A percentile compares a stretch with the other conserved stretches of the same genome.
phyloP scores from a whole-genome alignment of 2,797 vertebrate species.

The Lateolabrax maculatus region DNA sequence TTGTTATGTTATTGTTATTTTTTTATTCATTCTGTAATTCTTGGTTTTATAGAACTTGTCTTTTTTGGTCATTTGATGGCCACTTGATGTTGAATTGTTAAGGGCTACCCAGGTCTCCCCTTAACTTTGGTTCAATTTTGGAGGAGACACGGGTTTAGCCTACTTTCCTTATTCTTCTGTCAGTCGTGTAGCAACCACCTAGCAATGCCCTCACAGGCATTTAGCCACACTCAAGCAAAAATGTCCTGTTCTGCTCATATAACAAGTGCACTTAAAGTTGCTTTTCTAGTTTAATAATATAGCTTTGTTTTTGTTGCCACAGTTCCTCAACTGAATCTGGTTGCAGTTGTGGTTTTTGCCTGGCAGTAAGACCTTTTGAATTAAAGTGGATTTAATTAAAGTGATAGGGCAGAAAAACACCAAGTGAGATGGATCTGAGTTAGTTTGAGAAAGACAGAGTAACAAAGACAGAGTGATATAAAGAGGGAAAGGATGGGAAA shows the following conservation, averaged over 20 bases:
- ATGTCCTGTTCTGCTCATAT: background rate
- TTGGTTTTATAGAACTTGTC: background rate
- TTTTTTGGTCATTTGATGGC: background rate
- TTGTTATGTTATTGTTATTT: no score
- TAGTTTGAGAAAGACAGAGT: background rate
- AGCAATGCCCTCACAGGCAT: background rate
- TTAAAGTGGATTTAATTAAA: constrained; percentile 14
- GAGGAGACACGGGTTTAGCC: no score
- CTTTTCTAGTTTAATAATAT: background rate
- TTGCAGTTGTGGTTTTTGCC: background rate
- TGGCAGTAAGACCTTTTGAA: background rate
- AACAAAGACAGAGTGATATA: background rate
- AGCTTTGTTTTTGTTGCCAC: background rate
- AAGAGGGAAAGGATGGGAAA: background rate
- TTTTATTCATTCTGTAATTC: background rate
- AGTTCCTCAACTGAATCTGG: background rate
- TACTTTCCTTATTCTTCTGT: background rate
- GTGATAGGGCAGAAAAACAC: background rate
- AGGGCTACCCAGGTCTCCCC: background rate
- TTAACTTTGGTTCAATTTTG: background rate
- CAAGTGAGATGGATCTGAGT: constrained; percentile 1
- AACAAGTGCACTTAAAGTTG: background rate
- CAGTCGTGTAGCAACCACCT: background rate
- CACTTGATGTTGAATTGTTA: background rate
- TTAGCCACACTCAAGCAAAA: background rate